Base-by-base conservation (phyloP, 1,140 invertebrate species). In the Drosophila repletoides region DNA sequence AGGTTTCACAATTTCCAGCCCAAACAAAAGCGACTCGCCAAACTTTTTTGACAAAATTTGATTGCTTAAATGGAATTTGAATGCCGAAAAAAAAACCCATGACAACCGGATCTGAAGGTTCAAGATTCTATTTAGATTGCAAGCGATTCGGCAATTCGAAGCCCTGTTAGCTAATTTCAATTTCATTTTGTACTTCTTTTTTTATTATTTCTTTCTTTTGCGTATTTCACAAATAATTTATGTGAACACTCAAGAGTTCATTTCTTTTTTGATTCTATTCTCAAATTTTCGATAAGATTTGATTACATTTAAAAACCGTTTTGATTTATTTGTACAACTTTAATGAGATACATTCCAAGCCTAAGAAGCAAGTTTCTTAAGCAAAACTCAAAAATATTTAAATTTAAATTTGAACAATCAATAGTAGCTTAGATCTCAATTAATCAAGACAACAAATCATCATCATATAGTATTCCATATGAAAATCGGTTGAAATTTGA, bases 21-120 rank as follows among this genome's bases (percentile, higher is more conserved):
- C 41, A 64, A 29, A 56, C 21, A 58, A 58, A 60, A 58, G 51
- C 43, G 14, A n/a, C n/a, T 41, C 36, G 14, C 19, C 52, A 52
- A 45, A 12, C 34, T 53, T 38, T 29, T n/a, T 19, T 46, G 26
- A 17, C 34, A 61, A 33, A 34, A 26, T 52, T 33, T 21, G 19
- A 22, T 22, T 49, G n/a, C 36, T 12, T 9, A 10, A 14, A 10
- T n/a, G 34, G 33, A 48, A 26, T 48, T 58, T 34, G 31, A 52
- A 52, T 52, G 40, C 17, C 19, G 2, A 15, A 34, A 6, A 28
- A 41, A 41, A 41, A 9, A 5, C 6, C 36, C 31, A 55, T 45
- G 33, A 65, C 33, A 59, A 59, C 43, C 45, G 21, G 21, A 34
- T 15, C 24, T 43, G 29, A 34, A 15, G 41, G 36, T 41, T 41